Conservation (phyloP, 2,888 invertebrate species). For the Trachelus stipa region DNA sequence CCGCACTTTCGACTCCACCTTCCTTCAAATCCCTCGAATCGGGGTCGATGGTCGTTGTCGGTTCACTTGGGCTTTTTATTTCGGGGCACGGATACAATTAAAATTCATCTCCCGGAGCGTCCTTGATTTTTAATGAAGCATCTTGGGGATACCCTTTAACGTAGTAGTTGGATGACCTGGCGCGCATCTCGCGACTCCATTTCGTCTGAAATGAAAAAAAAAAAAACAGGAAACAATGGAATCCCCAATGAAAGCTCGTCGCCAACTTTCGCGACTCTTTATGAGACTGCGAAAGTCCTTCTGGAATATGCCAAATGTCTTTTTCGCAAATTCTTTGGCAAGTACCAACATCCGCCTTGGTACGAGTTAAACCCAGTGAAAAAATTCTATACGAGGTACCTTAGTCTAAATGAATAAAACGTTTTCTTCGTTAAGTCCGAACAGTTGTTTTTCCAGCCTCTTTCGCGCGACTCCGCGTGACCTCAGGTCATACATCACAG, state of each 20-base stretch:
- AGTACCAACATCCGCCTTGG: neutral
- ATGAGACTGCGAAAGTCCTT: neutral
- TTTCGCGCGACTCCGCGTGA: conserved; percentile 6
- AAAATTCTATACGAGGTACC: neutral
- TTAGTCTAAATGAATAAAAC: neutral
- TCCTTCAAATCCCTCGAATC: neutral
- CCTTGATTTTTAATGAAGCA: conserved; percentile 48
- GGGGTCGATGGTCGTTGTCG: conserved; percentile 15
- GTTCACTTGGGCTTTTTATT: conserved; percentile 45
- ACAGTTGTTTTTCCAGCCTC: conserved; percentile 41
- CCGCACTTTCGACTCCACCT: conserved; percentile 22
- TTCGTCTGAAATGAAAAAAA: neutral
- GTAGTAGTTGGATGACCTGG: neutral
- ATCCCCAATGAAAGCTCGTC: neutral
- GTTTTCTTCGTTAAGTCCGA: neutral
- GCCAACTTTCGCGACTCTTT: neutral
- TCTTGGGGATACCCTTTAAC: conserved; percentile 5
- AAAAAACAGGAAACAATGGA: neutral
- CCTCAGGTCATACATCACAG: conserved; percentile 42
- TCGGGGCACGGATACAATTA: conserved; percentile 45
- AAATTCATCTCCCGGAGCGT: conserved; percentile 44
- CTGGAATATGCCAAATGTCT: neutral
- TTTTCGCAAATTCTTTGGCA: neutral
- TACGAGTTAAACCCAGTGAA: neutral
- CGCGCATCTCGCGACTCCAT: neutral